phyloP scores from a whole-genome alignment of 2,797 vertebrate species.

The Vireo griseus region DNA sequence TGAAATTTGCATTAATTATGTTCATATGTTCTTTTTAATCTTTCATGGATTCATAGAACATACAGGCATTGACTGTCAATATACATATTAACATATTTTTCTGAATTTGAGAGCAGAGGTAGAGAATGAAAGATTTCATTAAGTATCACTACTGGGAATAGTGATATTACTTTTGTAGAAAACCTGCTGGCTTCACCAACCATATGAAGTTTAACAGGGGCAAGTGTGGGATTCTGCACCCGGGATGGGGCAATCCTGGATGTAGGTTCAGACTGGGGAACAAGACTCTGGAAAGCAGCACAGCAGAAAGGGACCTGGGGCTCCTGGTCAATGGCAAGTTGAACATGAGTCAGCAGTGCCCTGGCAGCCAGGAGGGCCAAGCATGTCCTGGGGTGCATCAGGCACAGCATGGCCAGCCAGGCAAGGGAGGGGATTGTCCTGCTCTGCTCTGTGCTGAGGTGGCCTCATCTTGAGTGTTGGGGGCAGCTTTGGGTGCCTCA shows the following conservation, averaged over 20 bases:
- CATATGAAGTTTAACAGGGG: not conserved
- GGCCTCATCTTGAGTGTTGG: rapidly evolving
- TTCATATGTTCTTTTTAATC: not conserved
- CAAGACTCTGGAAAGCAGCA: not conserved
- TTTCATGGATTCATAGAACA: not conserved
- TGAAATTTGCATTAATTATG: not conserved
- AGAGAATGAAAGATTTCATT: not conserved
- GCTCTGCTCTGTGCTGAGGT: rapidly evolving
- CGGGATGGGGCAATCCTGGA: not conserved
- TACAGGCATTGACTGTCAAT: not conserved
- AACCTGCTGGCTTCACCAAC: not conserved
- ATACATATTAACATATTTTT: not conserved
- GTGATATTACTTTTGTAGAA: not conserved
- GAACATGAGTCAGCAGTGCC: not conserved
- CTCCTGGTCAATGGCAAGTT: rapidly evolving
- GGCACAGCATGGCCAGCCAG: rapidly evolving
- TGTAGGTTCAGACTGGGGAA: not conserved
- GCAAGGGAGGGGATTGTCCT: not conserved
- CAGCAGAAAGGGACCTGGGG: not conserved
- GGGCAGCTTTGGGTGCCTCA: not conserved
- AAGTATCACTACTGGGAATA: not conserved
- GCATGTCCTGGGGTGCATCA: rapidly evolving
- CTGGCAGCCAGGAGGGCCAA: not conserved
- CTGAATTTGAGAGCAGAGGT: not conserved
- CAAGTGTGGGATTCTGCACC: not conserved